A percentile compares a stretch with the other conserved stretches of the same genome.
phyloP scores from a whole-genome alignment of 2,113 vertebrate genomes.

The Percina caprodes region DNA sequence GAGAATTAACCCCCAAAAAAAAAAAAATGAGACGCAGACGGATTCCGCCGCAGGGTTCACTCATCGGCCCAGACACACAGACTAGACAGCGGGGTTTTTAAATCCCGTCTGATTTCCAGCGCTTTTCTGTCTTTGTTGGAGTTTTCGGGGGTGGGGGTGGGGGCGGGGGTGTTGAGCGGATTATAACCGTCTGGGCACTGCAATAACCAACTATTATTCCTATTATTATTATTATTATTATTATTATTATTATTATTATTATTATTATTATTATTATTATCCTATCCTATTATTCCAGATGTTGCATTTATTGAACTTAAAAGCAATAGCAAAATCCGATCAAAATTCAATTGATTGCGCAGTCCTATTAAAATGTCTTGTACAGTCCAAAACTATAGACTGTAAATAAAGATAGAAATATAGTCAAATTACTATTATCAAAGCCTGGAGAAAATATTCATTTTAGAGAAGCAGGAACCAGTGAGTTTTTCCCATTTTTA shows the following conservation, averaged over 20 bases:
- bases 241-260: no score
- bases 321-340: no score
- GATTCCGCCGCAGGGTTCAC: constrained; percentile 45
- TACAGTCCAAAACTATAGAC: neutral
- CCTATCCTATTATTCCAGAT: no score
- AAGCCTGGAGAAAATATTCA: neutral
- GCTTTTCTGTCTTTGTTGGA: constrained; percentile 68
- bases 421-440: neutral
- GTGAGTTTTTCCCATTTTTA: neutral
- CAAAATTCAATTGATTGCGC: no score
- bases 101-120: constrained; percentile 70
- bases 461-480: neutral
- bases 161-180: constrained; percentile 68
- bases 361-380: neutral
- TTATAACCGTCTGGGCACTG: constrained; percentile 74
- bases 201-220: constrained; percentile 43
- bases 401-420: neutral
- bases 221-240: no score
- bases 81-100: constrained; percentile 55
- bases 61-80: constrained; percentile 44
- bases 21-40: constrained; percentile 3
- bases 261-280: no score
- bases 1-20: neutral
- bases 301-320: no score
- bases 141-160: constrained; percentile 37